phyloP scores from a whole-genome alignment of 1,140 invertebrate genomes.

The Anadara kagoshimensis region DNA sequence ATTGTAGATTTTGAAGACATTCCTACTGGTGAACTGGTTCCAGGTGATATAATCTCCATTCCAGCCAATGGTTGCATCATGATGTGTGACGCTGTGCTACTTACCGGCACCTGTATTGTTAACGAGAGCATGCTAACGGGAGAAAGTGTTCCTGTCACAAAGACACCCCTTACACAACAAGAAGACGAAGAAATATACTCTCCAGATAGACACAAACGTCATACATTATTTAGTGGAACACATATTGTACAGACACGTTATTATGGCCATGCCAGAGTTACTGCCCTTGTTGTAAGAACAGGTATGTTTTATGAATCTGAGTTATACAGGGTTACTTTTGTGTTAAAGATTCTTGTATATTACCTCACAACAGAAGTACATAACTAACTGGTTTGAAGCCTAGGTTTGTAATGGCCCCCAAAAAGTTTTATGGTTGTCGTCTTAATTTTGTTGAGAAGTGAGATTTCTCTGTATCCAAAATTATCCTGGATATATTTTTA shows the following conservation, averaged over 20 bases:
- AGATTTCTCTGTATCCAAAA: too few relatives aligned
- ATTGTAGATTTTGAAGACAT: slow-evolving; percentile 60
- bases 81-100: slow-evolving; percentile 75
- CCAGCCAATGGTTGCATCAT: slow-evolving; percentile 77
- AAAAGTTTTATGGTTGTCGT: too few relatives aligned
- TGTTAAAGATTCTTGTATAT: too few relatives aligned
- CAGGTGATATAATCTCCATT: slow-evolving; percentile 82
- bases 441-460: too few relatives aligned
- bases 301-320: slow-evolving; percentile 66
- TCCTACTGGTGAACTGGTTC: slow-evolving; percentile 55
- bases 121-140: slow-evolving; percentile 84
- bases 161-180: slow-evolving; percentile 86
- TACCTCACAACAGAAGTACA: too few relatives aligned
- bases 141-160: slow-evolving; percentile 92
- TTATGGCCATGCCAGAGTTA: slow-evolving; percentile 81
- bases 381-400: too few relatives aligned
- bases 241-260: slow-evolving; percentile 95
- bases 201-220: slow-evolving; percentile 85
- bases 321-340: too few relatives aligned
- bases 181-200: slow-evolving; percentile 70
- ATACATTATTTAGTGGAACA: slow-evolving; percentile 96
- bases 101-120: slow-evolving; percentile 92
- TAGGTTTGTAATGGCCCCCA: too few relatives aligned
- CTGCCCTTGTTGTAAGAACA: slow-evolving; percentile 88
- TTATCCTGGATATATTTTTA: too few relatives aligned